These are phyloP conservation scores for Drosophila kohkoa DNA, from an alignment of 1,140 invertebrate species.

Conservation along the genomic window DNA sequence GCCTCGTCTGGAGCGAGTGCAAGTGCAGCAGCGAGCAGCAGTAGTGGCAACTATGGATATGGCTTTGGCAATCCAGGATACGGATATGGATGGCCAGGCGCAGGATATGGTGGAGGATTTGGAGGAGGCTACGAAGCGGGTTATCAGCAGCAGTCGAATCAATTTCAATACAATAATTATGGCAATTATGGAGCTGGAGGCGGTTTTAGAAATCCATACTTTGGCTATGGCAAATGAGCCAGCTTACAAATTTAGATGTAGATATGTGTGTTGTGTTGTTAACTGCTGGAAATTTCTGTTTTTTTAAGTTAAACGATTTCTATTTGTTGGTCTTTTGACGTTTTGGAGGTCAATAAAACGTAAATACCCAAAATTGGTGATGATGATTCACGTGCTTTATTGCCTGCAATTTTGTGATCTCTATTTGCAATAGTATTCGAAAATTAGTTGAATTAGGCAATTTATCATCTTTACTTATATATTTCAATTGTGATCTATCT, in stretches of 20 bases:
- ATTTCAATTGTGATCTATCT: too few species aligned
- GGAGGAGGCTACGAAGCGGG: slow-evolving; percentile 53
- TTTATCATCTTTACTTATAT: not conserved
- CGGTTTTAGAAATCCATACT: slow-evolving; percentile 55
- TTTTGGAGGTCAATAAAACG: slow-evolving; percentile 77
- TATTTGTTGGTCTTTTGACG: slow-evolving; percentile 58
- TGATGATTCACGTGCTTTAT: slow-evolving; percentile 56
- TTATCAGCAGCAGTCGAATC: slow-evolving; percentile 65
- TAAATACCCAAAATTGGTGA: slow-evolving; percentile 63
- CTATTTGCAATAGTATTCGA: not conserved
- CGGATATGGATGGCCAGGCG: slow-evolving; percentile 51
- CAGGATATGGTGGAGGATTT: slow-evolving; percentile 31
- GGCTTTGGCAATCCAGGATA: slow-evolving; percentile 38
- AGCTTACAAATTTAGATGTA: slow-evolving; percentile 10
- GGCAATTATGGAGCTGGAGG: slow-evolving; percentile 57
- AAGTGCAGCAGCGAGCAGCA: slow-evolving; percentile 61
- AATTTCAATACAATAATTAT: slow-evolving; percentile 58
- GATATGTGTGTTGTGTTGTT: slow-evolving; percentile 32
- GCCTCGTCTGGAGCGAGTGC: slow-evolving; percentile 21
- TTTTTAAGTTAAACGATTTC: slow-evolving; percentile 68
- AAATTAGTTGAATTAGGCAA: not conserved
- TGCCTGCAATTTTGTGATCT: not conserved
- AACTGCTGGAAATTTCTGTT: slow-evolving; percentile 60
- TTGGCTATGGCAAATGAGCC: slow-evolving; percentile 57
- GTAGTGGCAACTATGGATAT: slow-evolving; percentile 54